Percentiles rank a stretch among this genome's conserved stretches.
phyloP scores from a whole-genome alignment of 1,140 invertebrate species.

The Aricia agestis region DNA sequence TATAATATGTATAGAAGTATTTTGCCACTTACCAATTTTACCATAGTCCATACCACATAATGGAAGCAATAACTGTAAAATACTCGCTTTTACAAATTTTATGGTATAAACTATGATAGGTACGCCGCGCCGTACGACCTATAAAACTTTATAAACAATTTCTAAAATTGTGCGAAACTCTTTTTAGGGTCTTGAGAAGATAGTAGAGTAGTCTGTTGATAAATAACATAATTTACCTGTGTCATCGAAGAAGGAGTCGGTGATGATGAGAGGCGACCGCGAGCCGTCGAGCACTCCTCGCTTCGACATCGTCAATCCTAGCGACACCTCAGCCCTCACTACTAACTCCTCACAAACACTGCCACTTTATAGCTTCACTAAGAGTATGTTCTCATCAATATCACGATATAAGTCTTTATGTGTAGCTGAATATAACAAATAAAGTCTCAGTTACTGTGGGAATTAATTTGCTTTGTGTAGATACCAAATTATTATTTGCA shows the following conservation, averaged over 20 bases:
- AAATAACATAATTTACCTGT: slow-evolving; percentile 42
- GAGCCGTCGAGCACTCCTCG: slow-evolving; percentile 65
- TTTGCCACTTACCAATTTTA: too few species aligned
- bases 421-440: not conserved
- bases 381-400: not conserved
- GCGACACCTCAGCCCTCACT: not conserved
- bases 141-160: too few species aligned
- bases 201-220: not conserved
- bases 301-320: slow-evolving; percentile 44
- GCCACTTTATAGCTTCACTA: not conserved
- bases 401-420: not conserved
- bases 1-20: too few species aligned
- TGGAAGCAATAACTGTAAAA: too few species aligned
- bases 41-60: too few species aligned
- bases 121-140: too few species aligned
- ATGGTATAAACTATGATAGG: too few species aligned
- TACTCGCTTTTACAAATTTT: too few species aligned
- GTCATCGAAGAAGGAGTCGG: slow-evolving; percentile 71
- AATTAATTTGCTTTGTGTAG: not conserved
- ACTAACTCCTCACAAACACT: not conserved
- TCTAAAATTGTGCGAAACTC: too few species aligned
- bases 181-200: too few species aligned
- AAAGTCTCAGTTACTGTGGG: not conserved
- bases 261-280: slow-evolving; percentile 57
- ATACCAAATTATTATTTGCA: too few species aligned